A percentile compares a stretch with the other conserved stretches of the same genome.
Conservation (phyloP, 2,888 invertebrate species). For the Ormyrus nitidulus region DNA sequence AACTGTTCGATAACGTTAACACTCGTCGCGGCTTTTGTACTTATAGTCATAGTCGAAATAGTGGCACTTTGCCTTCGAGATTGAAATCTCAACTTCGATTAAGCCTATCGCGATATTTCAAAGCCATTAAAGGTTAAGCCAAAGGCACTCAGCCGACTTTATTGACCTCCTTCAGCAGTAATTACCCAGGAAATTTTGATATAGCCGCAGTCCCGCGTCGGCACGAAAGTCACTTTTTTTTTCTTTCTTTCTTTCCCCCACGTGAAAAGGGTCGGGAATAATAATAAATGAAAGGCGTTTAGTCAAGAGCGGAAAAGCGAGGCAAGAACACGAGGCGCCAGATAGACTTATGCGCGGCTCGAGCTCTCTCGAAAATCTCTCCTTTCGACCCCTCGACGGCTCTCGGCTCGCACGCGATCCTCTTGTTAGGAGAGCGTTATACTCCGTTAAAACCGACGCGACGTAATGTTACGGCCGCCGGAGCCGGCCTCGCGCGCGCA, state of each 20-base stretch:
- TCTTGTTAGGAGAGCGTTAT: slow-evolving; percentile 68
- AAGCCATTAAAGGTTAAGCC: too few relatives aligned
- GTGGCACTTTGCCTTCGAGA: too few relatives aligned
- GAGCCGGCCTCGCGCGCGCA: slow-evolving; percentile 2
- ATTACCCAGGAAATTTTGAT: too few relatives aligned
- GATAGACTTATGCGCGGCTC: slow-evolving; percentile 15
- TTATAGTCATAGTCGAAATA: too few relatives aligned
- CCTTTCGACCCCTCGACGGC: neutral
- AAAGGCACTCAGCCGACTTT: too few relatives aligned
- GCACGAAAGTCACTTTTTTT: neutral
- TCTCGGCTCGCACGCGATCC: slow-evolving; percentile 65
- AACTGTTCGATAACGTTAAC: too few relatives aligned
- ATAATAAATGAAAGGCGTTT: slow-evolving; percentile 44
- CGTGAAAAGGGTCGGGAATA: slow-evolving; percentile 13
- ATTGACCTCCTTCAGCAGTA: too few relatives aligned
- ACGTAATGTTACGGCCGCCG: slow-evolving; percentile 62
- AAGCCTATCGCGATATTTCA: too few relatives aligned
- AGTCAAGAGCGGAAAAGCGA: slow-evolving; percentile 42
- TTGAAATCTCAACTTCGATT: too few relatives aligned
- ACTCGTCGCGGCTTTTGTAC: too few relatives aligned
- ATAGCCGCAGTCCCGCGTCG: neutral
- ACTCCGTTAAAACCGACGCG: slow-evolving; percentile 67
- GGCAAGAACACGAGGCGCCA: slow-evolving; percentile 7
- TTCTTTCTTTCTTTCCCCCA: too few relatives aligned
- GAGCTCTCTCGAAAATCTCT: neutral